phyloP scores from a whole-genome alignment of 2,888 invertebrate genomes.

The Caenorhabditis sulstoni region DNA sequence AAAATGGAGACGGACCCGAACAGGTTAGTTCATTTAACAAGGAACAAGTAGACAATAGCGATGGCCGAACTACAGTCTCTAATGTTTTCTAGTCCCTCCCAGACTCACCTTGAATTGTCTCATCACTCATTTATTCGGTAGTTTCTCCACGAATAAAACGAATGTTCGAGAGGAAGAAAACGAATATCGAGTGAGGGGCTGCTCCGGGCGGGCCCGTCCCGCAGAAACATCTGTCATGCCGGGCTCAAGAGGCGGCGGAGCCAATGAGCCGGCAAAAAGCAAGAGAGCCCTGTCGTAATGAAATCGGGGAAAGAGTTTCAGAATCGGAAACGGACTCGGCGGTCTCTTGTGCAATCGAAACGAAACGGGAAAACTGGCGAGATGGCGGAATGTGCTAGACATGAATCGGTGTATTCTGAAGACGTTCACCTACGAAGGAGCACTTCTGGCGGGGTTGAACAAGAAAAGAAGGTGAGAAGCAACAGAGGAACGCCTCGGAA shows the following conservation, averaged over 20 bases:
- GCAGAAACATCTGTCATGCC: constrained; percentile 9
- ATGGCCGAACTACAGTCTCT: no score
- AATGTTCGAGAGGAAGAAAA: neutral
- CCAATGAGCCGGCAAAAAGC: constrained; percentile 1
- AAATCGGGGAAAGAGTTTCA: neutral
- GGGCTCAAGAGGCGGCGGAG: neutral
- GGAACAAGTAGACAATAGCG: neutral
- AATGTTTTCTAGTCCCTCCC: no score
- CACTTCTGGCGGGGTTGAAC: constrained; percentile 38
- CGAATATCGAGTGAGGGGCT: neutral
- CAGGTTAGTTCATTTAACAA: constrained; percentile 8
- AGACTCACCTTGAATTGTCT: no score
- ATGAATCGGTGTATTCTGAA: constrained; percentile 59
- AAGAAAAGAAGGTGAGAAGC: constrained; percentile 39
- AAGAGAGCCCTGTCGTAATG: neutral
- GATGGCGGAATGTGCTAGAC: constrained; percentile 56
- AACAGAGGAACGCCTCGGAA: neutral
- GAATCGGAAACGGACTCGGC: constrained; percentile 43
- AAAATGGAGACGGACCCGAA: constrained; percentile 47
- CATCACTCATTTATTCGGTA: no score
- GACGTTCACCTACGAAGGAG: constrained; percentile 54
- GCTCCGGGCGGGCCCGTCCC: neutral
- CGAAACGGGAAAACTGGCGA: constrained; percentile 57
- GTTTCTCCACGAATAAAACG: no score
- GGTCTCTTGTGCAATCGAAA: constrained; percentile 42